A percentile compares a stretch with the other conserved stretches of the same genome.
Evolutionary conservation across 2,888 invertebrate genomes (phyloP).

Genomic region (Epinotia nisella): DNA sequence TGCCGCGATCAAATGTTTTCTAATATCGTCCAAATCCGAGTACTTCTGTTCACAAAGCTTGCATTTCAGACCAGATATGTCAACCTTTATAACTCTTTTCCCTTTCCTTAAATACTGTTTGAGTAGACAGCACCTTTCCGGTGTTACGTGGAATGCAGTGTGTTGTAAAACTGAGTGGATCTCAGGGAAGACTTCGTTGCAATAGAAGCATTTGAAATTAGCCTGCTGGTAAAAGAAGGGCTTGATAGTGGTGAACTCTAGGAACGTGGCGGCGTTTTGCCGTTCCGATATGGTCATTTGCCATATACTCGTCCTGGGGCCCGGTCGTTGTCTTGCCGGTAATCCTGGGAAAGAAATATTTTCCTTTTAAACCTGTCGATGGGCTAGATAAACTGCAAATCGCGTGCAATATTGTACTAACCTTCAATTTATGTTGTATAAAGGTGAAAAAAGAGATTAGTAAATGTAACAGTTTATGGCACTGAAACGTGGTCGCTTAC

Average conservation of each 20-base stretch:
- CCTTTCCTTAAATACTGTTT: slow-evolving; percentile 75
- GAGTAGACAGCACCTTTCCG: slow-evolving; percentile 65
- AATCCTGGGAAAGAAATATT: slow-evolving; percentile 59
- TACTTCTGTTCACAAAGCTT: slow-evolving; percentile 72
- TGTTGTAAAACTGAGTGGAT: slow-evolving; percentile 70
- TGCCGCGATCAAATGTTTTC: slow-evolving; percentile 62
- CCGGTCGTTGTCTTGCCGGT: slow-evolving; percentile 57
- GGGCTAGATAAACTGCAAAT: slow-evolving; percentile 19
- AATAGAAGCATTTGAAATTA: slow-evolving; percentile 79
- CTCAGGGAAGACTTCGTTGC: slow-evolving; percentile 74
- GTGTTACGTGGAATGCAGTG: slow-evolving; percentile 60
- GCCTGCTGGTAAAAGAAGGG: slow-evolving; percentile 79
- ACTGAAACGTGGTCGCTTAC: too few relatives aligned
- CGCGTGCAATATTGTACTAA: slow-evolving; percentile 39
- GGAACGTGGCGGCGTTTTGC: slow-evolving; percentile 75
- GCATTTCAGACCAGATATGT: slow-evolving; percentile 73
- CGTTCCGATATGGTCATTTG: slow-evolving; percentile 79
- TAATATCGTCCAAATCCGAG: slow-evolving; percentile 71
- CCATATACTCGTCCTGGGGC: slow-evolving; percentile 74
- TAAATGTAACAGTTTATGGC: not conserved
- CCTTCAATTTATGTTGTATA: slow-evolving; percentile 7
- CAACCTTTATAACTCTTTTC: slow-evolving; percentile 77
- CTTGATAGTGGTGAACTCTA: slow-evolving; percentile 72
- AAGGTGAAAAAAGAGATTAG: not conserved
- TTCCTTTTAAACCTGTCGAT: slow-evolving; percentile 46